Base-by-base conservation (phyloP, 2,888 invertebrate species). In the Cryptophagus acutangulus region DNA sequence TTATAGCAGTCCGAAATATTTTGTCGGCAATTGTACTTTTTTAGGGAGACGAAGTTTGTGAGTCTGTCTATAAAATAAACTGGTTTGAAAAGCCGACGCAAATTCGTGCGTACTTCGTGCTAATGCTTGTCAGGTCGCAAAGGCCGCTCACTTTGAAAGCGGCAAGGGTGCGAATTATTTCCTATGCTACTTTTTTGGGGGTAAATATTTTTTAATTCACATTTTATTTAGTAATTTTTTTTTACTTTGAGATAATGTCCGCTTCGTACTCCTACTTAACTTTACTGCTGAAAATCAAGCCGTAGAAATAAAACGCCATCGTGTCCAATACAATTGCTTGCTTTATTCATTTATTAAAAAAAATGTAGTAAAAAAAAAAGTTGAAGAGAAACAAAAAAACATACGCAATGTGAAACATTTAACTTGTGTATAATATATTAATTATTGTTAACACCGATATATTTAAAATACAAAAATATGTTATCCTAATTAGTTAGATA, bases 111-210 rank as follows among this genome's bases (percentile, higher is more conserved):
- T 48, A 46, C 34, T 34, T 60, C 6, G 41, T 44, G 15, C 48
- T 58, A 41, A 54, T 61, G 25, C 45, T 61, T 14, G 38, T 56
- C 41, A 44, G 61, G 20, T 50, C 57, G 2, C 58, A 61, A 36
- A 52, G 45, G 38, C 56, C 59, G 2, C 39, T 61, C 15, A 50
- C 48, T 3, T 38, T 61, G 39, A 54, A 48, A 29, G 59, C 61
- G 6, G 52, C 53, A 6, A 51, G 55, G 8, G 33, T 59, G 36
- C 54, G 54, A 10, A 41, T 54, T n/a, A 54, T 61, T 40, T 59
- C 59, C 5, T 41, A 52, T 14, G 47, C 51, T 10, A 50, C 51
- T 5, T 56, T 54, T 34, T 39, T 56, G 33, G 46, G 48, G 41
- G 55, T 55, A 41, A 26, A 20, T 8, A 8, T 9, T 8, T 6